Percentiles rank a stretch among this genome's conserved stretches.
Conservation (phyloP, 2,888 invertebrate genomes). For the Microctonus aethiopoides region DNA sequence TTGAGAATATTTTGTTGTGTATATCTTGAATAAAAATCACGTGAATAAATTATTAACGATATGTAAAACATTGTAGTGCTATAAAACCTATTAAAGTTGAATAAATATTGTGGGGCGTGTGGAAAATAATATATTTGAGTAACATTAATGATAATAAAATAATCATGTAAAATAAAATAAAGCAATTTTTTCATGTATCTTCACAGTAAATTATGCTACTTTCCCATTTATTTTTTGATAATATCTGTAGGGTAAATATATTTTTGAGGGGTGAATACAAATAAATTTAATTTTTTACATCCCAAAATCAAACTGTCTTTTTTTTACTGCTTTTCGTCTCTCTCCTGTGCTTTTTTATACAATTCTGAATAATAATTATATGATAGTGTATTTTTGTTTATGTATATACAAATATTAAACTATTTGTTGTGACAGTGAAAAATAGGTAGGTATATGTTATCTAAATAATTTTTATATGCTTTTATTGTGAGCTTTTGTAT, state of each 20-base stretch:
- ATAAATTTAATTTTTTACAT: not conserved
- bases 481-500: not conserved
- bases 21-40: not conserved
- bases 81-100: not conserved
- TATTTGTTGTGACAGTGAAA: not conserved
- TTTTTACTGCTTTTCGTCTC: not conserved
- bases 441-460: constrained; percentile 6
- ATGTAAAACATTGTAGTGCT: not conserved
- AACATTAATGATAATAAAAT: not conserved
- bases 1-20: not conserved
- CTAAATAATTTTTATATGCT: not conserved
- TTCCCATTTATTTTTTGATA: not conserved
- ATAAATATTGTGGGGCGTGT: not conserved
- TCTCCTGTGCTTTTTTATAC: not conserved
- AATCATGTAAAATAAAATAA: not conserved
- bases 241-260: not conserved
- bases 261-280: not conserved
- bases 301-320: not conserved
- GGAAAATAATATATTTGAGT: not conserved
- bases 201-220: not conserved
- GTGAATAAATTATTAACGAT: not conserved
- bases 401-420: too few relatives aligned
- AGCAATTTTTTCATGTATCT: not conserved
- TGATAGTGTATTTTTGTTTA: not conserved
- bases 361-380: not conserved